Percentiles rank a stretch among this genome's conserved stretches.
phyloP scores from a whole-genome alignment of 1,140 invertebrate species.

The Aphelenchoides besseyi region DNA sequence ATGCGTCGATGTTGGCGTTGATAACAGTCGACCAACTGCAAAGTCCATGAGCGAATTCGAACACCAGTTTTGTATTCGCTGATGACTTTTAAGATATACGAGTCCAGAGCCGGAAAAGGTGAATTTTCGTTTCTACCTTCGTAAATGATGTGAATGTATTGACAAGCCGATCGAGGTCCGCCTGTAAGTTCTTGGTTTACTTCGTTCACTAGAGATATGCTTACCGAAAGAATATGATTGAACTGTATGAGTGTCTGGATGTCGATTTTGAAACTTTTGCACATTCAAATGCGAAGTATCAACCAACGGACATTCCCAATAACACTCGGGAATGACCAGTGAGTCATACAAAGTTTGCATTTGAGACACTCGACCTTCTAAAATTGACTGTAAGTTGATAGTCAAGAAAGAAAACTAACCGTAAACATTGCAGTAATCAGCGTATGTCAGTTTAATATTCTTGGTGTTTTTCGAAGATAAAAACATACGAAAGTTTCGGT shows the following conservation, averaged over 20 bases:
- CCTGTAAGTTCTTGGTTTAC: too few relatives aligned
- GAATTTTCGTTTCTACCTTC: too few relatives aligned
- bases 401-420: conserved; percentile 9
- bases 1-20: background rate
- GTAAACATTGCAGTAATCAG: conserved; percentile 65
- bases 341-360: background rate
- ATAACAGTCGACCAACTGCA: background rate
- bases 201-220: too few relatives aligned
- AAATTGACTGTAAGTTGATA: too few relatives aligned
- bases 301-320: background rate
- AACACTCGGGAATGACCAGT: background rate
- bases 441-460: conserved; percentile 66
- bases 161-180: too few relatives aligned
- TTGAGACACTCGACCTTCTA: too few relatives aligned
- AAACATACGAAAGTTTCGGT: conserved; percentile 71
- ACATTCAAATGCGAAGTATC: too few relatives aligned
- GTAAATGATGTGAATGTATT: too few relatives aligned
- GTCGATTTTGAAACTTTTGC: too few relatives aligned
- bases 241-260: too few relatives aligned
- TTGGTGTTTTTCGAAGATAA: conserved; percentile 71
- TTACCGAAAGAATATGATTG: too few relatives aligned
- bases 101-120: background rate
- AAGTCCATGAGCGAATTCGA: background rate
- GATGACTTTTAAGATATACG: background rate
- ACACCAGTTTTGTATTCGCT: background rate